A percentile compares a stretch with the other conserved stretches of the same genome.
Evolutionary conservation across 2,888 invertebrate genomes (phyloP).

Genomic region (Nipponacmea schrenckii): DNA sequence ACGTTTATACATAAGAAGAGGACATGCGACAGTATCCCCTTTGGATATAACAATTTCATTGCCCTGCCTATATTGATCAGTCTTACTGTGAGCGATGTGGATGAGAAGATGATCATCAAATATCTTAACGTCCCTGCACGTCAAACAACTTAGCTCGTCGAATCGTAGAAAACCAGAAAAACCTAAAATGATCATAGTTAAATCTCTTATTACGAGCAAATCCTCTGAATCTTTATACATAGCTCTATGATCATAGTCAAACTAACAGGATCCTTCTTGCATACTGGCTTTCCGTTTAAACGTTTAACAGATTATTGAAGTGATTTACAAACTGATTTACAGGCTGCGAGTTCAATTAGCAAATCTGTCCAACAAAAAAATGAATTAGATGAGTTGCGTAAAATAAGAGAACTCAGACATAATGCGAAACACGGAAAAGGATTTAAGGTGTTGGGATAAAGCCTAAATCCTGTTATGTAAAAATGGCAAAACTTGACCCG

Average conservation of each 20-base stretch:
- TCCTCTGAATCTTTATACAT: slow-evolving; percentile 10
- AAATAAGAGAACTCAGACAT: too few species aligned
- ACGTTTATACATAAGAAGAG: slow-evolving; percentile 25
- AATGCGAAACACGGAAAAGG: too few species aligned
- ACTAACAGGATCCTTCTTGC: slow-evolving; percentile 27
- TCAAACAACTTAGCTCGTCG: slow-evolving; percentile 12
- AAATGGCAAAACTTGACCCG: too few species aligned
- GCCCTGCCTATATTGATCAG: slow-evolving; percentile 22
- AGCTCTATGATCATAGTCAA: slow-evolving; percentile 22
- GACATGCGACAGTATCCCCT: slow-evolving; percentile 32
- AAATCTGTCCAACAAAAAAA: too few species aligned
- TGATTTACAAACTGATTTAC: slow-evolving; percentile 27
- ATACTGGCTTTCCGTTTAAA: slow-evolving; percentile 14
- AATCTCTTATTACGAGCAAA: slow-evolving; percentile 23
- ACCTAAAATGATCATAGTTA: slow-evolving; percentile 28
- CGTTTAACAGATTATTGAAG: slow-evolving; percentile 28
- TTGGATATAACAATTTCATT: slow-evolving; percentile 28
- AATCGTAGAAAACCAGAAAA: slow-evolving; percentile 23
- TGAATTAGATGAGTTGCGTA: too few species aligned
- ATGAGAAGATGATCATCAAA: slow-evolving; percentile 24
- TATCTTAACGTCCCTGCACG: slow-evolving; percentile 18
- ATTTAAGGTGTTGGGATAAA: too few species aligned
- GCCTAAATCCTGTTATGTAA: too few species aligned
- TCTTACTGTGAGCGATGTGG: slow-evolving; percentile 30
- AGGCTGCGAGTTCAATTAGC: too few species aligned